A percentile compares a stretch with the other conserved stretches of the same genome.
phyloP scores from a whole-genome alignment of 2,113 vertebrate genomes.

The Gymnocephalus cernua region DNA sequence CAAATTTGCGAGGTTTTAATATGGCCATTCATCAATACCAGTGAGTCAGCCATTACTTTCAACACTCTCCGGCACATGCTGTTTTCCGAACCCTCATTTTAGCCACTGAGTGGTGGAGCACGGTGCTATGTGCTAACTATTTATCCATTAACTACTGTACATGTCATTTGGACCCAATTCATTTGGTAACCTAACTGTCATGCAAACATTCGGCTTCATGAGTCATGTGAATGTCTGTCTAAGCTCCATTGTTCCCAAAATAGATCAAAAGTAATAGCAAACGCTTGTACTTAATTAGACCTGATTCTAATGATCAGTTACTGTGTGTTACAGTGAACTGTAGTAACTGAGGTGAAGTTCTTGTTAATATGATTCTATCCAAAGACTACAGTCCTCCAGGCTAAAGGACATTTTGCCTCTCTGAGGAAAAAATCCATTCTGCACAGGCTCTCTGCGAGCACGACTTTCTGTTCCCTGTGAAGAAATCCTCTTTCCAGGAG shows the following conservation, averaged over 20 bases:
- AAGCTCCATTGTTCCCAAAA: conserved; percentile 7
- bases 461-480: conserved; percentile 49
- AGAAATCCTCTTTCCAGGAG: conserved; percentile 57
- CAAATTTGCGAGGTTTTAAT: conserved; percentile 32
- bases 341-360: conserved; percentile 17
- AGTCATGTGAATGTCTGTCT: not conserved
- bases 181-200: not conserved
- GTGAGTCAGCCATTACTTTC: conserved; percentile 14
- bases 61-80: not conserved
- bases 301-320: conserved; percentile 1
- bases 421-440: conserved; percentile 36
- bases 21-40: conserved; percentile 13
- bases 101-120: not conserved
- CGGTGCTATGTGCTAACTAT: not conserved
- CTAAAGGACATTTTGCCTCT: conserved; percentile 51
- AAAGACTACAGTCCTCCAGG: conserved; percentile 41
- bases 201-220: not conserved
- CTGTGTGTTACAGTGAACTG: not conserved
- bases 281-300: not conserved
- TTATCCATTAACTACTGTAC: not conserved
- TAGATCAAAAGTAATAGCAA: not conserved
- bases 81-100: conserved; percentile 12
- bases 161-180: not conserved
- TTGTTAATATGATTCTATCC: conserved; percentile 47
- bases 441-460: conserved; percentile 36